These are phyloP conservation scores for Triplophysa rosa DNA, from an alignment of 2,113 vertebrate genomes.

Conservation along the genomic window DNA sequence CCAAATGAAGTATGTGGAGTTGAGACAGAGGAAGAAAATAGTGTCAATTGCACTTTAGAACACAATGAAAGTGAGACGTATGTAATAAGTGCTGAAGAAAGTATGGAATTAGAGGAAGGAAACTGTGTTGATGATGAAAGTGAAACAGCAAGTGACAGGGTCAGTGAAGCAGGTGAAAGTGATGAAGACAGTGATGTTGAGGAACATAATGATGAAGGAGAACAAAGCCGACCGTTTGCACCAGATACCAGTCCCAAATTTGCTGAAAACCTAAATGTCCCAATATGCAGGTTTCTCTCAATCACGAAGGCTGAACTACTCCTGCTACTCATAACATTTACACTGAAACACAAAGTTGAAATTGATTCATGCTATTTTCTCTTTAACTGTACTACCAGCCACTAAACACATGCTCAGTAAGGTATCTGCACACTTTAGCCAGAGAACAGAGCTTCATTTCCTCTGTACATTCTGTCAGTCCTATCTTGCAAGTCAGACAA, in stretches of 20 bases:
- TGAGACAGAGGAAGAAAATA: background rate
- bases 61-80: background rate
- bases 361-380: background rate
- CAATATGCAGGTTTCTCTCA: slow-evolving; percentile 4
- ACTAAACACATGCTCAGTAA: slow-evolving; percentile 10
- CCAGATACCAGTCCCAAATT: background rate
- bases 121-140: background rate
- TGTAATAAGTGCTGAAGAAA: background rate
- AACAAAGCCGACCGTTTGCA: background rate
- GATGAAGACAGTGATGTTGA: slow-evolving; percentile 1
- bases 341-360: slow-evolving; percentile 8
- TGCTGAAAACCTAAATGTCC: background rate
- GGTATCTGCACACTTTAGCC: slow-evolving; percentile 10
- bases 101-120: too few relatives aligned
- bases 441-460: slow-evolving; percentile 17
- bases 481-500: slow-evolving; percentile 14
- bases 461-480: slow-evolving; percentile 18
- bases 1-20: background rate
- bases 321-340: background rate
- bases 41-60: background rate
- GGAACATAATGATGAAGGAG: background rate
- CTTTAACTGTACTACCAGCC: background rate
- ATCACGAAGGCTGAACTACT: slow-evolving; percentile 7
- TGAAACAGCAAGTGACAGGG: background rate
- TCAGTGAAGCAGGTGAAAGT: background rate